These are phyloP conservation scores for Hetaerina titia DNA, from an alignment of 2,888 invertebrate genomes.

Conservation along the genomic window DNA sequence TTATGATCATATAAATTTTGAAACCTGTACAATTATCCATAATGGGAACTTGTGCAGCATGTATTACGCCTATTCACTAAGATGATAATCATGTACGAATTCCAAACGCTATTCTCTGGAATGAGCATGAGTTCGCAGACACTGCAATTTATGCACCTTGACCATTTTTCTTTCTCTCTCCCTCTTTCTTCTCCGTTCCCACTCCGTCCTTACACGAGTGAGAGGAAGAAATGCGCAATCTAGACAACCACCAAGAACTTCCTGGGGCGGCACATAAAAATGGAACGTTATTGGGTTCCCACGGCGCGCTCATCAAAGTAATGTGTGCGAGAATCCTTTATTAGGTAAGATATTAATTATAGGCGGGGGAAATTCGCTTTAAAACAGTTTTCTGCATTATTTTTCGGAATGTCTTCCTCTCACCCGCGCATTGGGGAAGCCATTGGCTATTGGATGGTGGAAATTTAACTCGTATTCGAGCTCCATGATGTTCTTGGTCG, in stretches of 20 bases:
- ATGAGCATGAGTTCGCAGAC: constrained; percentile 20
- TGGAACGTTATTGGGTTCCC: constrained; percentile 18
- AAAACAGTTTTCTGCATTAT: constrained; percentile 11
- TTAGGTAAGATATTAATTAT: constrained; percentile 24
- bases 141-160: not conserved
- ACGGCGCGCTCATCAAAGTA: constrained; percentile 29
- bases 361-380: not conserved
- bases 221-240: not conserved
- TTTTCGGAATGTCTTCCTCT: constrained; percentile 6
- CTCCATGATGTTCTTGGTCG: not conserved
- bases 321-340: constrained; percentile 6
- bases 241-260: not conserved
- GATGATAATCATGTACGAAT: not conserved
- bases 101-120: not conserved
- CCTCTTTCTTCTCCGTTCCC: not conserved
- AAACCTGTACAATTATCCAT: not conserved
- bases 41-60: not conserved
- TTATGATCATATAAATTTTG: not conserved
- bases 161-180: not conserved
- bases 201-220: not conserved
- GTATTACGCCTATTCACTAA: not conserved
- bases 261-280: constrained; percentile 9
- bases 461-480: not conserved
- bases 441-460: not conserved
- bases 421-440: not conserved